These are phyloP conservation scores for Macquaria ambigua DNA, from an alignment of 2,113 vertebrate species.

Conservation along the genomic window DNA sequence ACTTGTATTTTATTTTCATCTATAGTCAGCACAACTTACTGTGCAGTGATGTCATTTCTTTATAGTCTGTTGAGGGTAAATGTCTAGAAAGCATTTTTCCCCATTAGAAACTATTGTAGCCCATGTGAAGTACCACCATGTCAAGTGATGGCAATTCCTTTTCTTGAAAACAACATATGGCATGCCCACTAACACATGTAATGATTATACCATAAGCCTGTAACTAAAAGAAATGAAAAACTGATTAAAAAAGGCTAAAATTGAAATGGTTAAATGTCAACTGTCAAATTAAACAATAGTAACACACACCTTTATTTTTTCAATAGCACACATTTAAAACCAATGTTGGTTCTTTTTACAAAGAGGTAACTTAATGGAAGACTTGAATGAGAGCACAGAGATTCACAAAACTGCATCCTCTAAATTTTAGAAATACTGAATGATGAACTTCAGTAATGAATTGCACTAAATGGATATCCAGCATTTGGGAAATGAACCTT, in stretches of 20 bases:
- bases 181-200: too few species aligned
- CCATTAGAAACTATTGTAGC: too few species aligned
- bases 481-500: conserved; percentile 47
- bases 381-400: background rate
- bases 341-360: background rate
- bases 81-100: too few species aligned
- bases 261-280: background rate
- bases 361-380: background rate
- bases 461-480: conserved; percentile 3
- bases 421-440: background rate
- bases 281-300: background rate
- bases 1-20: too few species aligned
- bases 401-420: background rate
- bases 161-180: too few species aligned
- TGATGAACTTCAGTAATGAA: conserved; percentile 26
- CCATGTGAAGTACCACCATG: too few species aligned
- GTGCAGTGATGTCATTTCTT: too few species aligned
- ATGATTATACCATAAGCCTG: too few species aligned
- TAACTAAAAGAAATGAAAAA: too few species aligned
- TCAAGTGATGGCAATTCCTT: too few species aligned
- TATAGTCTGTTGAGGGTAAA: too few species aligned
- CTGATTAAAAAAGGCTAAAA: background rate
- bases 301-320: background rate
- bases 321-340: background rate
- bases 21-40: too few species aligned